Conservation (phyloP, 2,113 vertebrate genomes). For the Melanotaenia duboulayi region DNA sequence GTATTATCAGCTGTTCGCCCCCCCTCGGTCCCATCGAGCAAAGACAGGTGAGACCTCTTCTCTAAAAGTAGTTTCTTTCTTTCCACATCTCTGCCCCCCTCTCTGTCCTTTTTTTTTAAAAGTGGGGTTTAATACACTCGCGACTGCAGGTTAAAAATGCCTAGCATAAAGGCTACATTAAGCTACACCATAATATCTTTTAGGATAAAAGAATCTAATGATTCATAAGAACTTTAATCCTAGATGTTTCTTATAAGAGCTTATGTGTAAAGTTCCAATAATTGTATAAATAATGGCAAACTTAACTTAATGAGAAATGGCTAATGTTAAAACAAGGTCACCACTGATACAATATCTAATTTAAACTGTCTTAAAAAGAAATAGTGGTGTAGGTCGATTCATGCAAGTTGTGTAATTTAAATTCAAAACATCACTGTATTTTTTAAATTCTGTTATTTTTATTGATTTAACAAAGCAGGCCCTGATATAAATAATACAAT, state of each 20-base stretch:
- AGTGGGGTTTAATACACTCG: constrained; percentile 3
- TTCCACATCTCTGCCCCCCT: too few species aligned
- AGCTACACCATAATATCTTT: neutral
- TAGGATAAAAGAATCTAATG: neutral
- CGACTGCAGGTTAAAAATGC: neutral
- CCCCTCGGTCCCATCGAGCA: constrained; percentile 33
- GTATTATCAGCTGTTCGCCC: constrained; percentile 57
- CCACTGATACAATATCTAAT: neutral
- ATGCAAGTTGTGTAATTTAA: constrained; percentile 16
- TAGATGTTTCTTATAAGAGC: neutral
- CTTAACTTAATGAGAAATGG: neutral
- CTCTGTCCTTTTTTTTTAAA: neutral
- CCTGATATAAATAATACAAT: constrained; percentile 62
- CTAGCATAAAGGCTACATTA: neutral
- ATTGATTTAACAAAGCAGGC: constrained; percentile 62
- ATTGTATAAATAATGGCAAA: neutral
- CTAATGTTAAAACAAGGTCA: constrained; percentile 12
- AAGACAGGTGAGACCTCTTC: constrained; percentile 26
- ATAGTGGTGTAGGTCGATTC: neutral
- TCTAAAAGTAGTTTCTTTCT: constrained; percentile 1
- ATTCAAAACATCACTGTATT: constrained; percentile 26
- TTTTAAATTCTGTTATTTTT: constrained; percentile 48
- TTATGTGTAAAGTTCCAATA: neutral
- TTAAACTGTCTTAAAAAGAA: neutral
- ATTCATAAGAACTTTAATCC: neutral